These are phyloP conservation scores for Nannobrachium achirus DNA, from an alignment of 2,113 vertebrate genomes.

Conservation along the genomic window DNA sequence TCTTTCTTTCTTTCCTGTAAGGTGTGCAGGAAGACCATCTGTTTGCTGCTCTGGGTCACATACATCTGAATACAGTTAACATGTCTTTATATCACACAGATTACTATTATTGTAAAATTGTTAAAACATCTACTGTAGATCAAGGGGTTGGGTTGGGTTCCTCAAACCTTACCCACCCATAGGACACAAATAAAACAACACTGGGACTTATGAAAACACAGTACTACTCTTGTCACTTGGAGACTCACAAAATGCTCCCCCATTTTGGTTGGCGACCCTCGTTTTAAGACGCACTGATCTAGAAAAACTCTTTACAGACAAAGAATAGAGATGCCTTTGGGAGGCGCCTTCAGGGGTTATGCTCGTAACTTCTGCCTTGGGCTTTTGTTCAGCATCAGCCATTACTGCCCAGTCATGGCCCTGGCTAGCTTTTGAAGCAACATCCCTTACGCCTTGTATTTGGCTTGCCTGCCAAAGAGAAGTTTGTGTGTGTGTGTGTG, in stretches of 20 bases:
- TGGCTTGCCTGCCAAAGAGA: slow-evolving; percentile 56
- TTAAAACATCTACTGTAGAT: no score
- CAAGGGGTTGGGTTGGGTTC: no score
- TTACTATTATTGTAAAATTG: no score
- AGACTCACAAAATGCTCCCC: neutral
- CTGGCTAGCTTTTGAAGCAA: slow-evolving; percentile 51
- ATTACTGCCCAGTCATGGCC: slow-evolving; percentile 27
- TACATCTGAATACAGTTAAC: no score
- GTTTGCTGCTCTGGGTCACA: no score
- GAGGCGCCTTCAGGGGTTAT: slow-evolving; percentile 28
- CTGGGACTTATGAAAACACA: slow-evolving; percentile 2
- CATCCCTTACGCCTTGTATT: slow-evolving; percentile 63
- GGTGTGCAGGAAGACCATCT: no score
- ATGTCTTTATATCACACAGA: no score
- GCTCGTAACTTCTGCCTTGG: slow-evolving; percentile 25
- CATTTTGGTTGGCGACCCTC: slow-evolving; percentile 1
- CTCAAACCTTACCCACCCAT: neutral
- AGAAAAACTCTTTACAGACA: slow-evolving; percentile 9
- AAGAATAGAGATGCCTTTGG: slow-evolving; percentile 22
- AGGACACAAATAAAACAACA: neutral
- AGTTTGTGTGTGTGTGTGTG: slow-evolving; percentile 21
- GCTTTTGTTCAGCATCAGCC: slow-evolving; percentile 40
- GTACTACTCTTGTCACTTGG: neutral
- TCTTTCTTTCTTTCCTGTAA: no score
- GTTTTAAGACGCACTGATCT: neutral